A percentile compares a stretch with the other conserved stretches of the same genome.
These are phyloP conservation scores for Poeciliopsis paucimaculata DNA, from an alignment of 2,797 vertebrate genomes.

Conservation along the genomic window DNA sequence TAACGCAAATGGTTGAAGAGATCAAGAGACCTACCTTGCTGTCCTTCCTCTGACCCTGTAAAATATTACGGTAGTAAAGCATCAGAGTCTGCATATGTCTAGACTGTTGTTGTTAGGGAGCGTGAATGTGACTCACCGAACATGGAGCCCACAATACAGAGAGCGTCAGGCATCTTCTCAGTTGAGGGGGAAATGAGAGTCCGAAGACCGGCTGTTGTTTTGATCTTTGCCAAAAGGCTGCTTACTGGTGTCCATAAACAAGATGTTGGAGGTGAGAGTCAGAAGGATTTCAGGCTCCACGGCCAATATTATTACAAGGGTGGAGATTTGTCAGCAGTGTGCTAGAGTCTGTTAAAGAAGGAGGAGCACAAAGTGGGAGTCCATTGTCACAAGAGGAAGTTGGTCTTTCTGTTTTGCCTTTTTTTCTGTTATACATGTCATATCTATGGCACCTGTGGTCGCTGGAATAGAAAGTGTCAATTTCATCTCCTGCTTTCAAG, in stretches of 20 bases:
- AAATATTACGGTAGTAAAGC: constrained; percentile 33
- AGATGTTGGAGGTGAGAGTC: constrained; percentile 2
- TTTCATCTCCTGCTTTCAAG: background rate
- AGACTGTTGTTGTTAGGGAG: background rate
- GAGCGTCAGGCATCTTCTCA: constrained; percentile 62
- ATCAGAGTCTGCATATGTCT: background rate
- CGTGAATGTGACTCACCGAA: constrained; percentile 74
- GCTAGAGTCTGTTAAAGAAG: constrained; percentile 18
- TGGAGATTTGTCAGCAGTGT: background rate
- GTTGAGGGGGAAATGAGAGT: constrained; percentile 31
- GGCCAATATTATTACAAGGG: background rate
- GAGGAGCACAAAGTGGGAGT: constrained; percentile 20
- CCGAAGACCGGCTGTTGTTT: constrained; percentile 12
- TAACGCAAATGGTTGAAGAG: background rate
- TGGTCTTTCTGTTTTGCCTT: constrained; percentile 27
- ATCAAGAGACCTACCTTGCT: constrained; percentile 66
- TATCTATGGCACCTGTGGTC: constrained; percentile 7
- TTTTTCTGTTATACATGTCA: constrained; percentile 16
- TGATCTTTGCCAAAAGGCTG: constrained; percentile 21
- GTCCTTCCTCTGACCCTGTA: constrained; percentile 67
- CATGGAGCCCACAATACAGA: constrained; percentile 63
- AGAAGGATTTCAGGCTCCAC: constrained; percentile 13
- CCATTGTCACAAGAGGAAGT: constrained; percentile 53
- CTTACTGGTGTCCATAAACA: constrained; percentile 14
- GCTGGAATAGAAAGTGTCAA: background rate